These are phyloP conservation scores for Atta cephalotes DNA, from an alignment of 1,140 invertebrate species.

Conservation along the genomic window DNA sequence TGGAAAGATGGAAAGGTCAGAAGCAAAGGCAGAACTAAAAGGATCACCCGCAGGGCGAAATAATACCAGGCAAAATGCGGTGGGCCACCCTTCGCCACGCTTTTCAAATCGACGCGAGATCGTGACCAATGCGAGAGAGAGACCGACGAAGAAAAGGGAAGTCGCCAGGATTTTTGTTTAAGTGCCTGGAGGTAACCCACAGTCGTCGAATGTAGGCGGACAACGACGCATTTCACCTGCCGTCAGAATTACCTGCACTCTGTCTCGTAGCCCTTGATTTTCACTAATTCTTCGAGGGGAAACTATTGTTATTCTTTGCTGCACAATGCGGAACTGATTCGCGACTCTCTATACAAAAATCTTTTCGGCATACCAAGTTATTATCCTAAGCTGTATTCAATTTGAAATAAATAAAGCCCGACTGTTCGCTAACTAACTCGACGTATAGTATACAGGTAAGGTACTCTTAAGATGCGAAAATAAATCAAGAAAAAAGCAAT, in stretches of 20 bases:
- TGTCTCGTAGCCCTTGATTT: constrained; percentile 63
- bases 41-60: constrained; percentile 82
- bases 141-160: constrained; percentile 6
- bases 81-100: constrained; percentile 82
- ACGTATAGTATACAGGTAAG: not conserved
- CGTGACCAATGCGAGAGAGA: constrained; percentile 21
- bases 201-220: constrained; percentile 80
- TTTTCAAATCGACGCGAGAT: constrained; percentile 76
- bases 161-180: constrained; percentile 73
- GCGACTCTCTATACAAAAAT: not conserved
- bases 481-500: not conserved
- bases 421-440: not conserved
- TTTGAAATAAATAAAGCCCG: not conserved
- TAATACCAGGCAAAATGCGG: constrained; percentile 82
- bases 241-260: constrained; percentile 55
- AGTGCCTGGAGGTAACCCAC: constrained; percentile 78
- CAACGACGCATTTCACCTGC: constrained; percentile 78
- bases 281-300: constrained; percentile 70
- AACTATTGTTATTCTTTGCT: not conserved
- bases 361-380: constrained; percentile 16
- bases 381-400: constrained; percentile 16
- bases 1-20: constrained; percentile 67
- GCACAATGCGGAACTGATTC: constrained; percentile 23
- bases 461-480: not conserved
- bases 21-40: constrained; percentile 60